phyloP scores from a whole-genome alignment of 1,140 invertebrate genomes.

The Holcopasites calliopsidis region DNA sequence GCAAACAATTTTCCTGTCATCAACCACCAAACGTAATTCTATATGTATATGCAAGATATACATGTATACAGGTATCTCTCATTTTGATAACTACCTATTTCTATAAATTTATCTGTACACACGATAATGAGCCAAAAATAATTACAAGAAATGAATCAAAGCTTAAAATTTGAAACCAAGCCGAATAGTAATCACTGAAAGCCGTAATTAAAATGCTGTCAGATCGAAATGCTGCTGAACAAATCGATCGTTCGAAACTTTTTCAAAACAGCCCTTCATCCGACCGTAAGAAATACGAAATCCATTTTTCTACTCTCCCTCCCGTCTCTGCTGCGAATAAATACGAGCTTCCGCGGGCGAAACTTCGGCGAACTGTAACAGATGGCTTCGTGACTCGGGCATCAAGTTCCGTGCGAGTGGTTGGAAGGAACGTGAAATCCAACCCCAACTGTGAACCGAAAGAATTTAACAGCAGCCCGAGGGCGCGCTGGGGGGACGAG shows the following conservation, averaged over 20 bases:
- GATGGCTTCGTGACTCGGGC: constrained; percentile 61
- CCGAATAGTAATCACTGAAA: neutral
- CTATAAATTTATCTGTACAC: too few relatives aligned
- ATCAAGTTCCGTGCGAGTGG: constrained; percentile 47
- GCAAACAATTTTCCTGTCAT: neutral
- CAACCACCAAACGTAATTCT: neutral
- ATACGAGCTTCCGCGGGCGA: constrained; percentile 36
- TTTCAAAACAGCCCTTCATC: constrained; percentile 1
- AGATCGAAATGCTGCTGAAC: too few relatives aligned
- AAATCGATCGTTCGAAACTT: neutral
- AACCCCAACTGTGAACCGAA: constrained; percentile 13
- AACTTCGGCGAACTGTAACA: constrained; percentile 58
- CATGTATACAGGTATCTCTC: too few relatives aligned
- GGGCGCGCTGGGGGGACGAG: constrained; percentile 1
- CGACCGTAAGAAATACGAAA: constrained; percentile 31
- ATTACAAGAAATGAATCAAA: too few relatives aligned
- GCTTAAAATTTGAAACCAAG: neutral
- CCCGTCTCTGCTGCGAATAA: constrained; percentile 47
- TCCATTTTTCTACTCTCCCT: neutral
- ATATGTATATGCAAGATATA: too few relatives aligned
- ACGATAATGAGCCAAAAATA: too few relatives aligned
- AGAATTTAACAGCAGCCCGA: constrained; percentile 55
- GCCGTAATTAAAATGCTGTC: neutral
- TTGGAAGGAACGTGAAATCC: constrained; percentile 25
- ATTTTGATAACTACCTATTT: too few relatives aligned